These are phyloP conservation scores for Leptinotarsa texana DNA, from an alignment of 1,140 invertebrate genomes.

Conservation along the genomic window DNA sequence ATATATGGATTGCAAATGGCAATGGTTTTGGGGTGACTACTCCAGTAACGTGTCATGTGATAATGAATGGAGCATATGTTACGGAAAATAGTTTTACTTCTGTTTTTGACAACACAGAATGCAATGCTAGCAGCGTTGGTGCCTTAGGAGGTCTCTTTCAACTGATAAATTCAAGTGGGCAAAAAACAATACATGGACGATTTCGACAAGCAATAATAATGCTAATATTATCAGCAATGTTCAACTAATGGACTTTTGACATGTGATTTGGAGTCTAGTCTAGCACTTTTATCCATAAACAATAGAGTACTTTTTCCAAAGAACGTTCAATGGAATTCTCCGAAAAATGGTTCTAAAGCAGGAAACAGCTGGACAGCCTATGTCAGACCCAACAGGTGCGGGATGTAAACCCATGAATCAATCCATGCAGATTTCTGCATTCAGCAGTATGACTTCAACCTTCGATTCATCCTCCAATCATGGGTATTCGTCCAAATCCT, in stretches of 20 bases:
- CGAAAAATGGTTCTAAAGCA: constrained; percentile 78
- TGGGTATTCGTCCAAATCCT: constrained; percentile 51
- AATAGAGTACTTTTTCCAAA: constrained; percentile 71
- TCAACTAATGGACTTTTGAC: constrained; percentile 67
- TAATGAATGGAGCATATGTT: constrained; percentile 73
- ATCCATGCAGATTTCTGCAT: constrained; percentile 43
- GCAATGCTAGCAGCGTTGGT: constrained; percentile 68
- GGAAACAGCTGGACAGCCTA: constrained; percentile 75
- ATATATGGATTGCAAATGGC: constrained; percentile 67
- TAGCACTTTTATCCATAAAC: constrained; percentile 89
- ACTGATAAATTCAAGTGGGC: constrained; percentile 57
- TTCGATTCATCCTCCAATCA: constrained; percentile 34
- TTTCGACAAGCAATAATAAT: constrained; percentile 44
- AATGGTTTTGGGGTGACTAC: constrained; percentile 53
- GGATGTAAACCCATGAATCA: constrained; percentile 83
- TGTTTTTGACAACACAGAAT: constrained; percentile 77
- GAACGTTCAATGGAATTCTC: constrained; percentile 80
- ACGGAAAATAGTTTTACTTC: constrained; percentile 83
- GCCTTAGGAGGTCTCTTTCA: constrained; percentile 72
- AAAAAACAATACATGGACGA: constrained; percentile 26
- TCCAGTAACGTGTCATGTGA: constrained; percentile 43
- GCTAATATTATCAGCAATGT: constrained; percentile 35
- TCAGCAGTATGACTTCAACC: constrained; percentile 36
- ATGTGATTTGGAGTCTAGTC: constrained; percentile 88
- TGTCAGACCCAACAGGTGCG: constrained; percentile 80